Percentiles rank a stretch among this genome's conserved stretches.
Conservation (phyloP, 1,140 invertebrate genomes). For the Zophobas atratus region DNA sequence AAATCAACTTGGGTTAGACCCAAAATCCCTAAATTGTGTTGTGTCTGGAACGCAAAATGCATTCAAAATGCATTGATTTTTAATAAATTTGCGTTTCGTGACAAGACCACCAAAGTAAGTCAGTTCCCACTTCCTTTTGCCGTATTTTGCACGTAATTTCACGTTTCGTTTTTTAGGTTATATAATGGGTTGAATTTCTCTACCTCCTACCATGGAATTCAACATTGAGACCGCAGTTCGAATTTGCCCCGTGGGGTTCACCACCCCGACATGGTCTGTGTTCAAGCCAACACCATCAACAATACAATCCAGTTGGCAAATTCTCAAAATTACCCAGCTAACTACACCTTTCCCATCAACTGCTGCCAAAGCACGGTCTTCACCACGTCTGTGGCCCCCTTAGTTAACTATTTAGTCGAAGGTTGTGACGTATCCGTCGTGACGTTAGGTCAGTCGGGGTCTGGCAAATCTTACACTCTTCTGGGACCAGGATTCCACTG, state of each 20-base stretch:
- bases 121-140: too few relatives aligned
- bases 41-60: slow-evolving; percentile 9
- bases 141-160: not conserved
- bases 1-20: not conserved
- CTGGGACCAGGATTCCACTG: slow-evolving; percentile 82
- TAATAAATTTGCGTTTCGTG: slow-evolving; percentile 10
- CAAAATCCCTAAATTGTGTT: slow-evolving; percentile 10
- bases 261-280: slow-evolving; percentile 69
- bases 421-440: slow-evolving; percentile 83
- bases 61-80: slow-evolving; percentile 37
- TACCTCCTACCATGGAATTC: slow-evolving; percentile 60
- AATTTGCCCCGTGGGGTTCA: slow-evolving; percentile 57
- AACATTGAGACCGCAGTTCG: slow-evolving; percentile 65
- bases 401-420: slow-evolving; percentile 77
- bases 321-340: slow-evolving; percentile 73
- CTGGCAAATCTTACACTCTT: slow-evolving; percentile 85
- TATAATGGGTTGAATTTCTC: slow-evolving; percentile 33
- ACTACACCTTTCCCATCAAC: slow-evolving; percentile 74
- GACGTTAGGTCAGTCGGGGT: slow-evolving; percentile 83
- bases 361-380: slow-evolving; percentile 69
- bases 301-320: slow-evolving; percentile 73
- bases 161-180: slow-evolving; percentile 15
- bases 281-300: slow-evolving; percentile 71
- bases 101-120: too few relatives aligned
- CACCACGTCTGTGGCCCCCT: slow-evolving; percentile 67